A percentile compares a stretch with the other conserved stretches of the same genome.
phyloP scores from a whole-genome alignment of 2,797 vertebrate genomes.

The Anabas testudineus region DNA sequence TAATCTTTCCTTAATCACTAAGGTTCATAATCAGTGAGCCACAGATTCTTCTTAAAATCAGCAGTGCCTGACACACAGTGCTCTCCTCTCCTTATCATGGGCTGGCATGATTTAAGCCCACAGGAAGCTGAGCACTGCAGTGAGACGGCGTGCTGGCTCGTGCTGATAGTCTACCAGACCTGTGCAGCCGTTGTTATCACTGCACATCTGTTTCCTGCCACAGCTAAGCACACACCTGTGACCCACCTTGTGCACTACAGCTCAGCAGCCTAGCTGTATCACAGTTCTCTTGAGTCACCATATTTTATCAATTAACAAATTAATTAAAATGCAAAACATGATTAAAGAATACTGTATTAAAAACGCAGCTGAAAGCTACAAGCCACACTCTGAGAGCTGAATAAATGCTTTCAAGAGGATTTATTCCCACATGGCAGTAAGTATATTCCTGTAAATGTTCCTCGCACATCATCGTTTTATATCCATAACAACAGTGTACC shows the following conservation, averaged over 20 bases:
- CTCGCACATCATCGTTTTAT: conserved; percentile 26
- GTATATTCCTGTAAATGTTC: conserved; percentile 18
- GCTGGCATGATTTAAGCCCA: conserved; percentile 74
- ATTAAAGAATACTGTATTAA: not conserved
- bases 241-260: conserved; percentile 54
- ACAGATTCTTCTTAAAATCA: conserved; percentile 44
- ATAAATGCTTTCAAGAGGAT: conserved; percentile 9
- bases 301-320: not conserved
- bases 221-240: conserved; percentile 61
- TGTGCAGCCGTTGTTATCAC: conserved; percentile 70
- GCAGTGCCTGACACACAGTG: conserved; percentile 22
- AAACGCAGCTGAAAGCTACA: conserved; percentile 3
- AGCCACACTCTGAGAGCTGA: not conserved
- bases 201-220: conserved; percentile 85
- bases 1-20: conserved; percentile 46
- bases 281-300: not conserved
- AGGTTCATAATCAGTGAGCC: conserved; percentile 58
- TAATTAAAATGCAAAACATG: conserved; percentile 5
- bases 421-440: conserved; percentile 13
- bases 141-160: conserved; percentile 72
- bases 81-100: conserved; percentile 75
- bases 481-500: conserved; percentile 33
- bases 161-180: conserved; percentile 76
- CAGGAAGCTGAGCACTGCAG: conserved; percentile 76
- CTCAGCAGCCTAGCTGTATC: not conserved